Percentiles rank a stretch among this genome's conserved stretches.
Conservation (phyloP, 2,113 vertebrate species). For the Pollachius pollachius region DNA sequence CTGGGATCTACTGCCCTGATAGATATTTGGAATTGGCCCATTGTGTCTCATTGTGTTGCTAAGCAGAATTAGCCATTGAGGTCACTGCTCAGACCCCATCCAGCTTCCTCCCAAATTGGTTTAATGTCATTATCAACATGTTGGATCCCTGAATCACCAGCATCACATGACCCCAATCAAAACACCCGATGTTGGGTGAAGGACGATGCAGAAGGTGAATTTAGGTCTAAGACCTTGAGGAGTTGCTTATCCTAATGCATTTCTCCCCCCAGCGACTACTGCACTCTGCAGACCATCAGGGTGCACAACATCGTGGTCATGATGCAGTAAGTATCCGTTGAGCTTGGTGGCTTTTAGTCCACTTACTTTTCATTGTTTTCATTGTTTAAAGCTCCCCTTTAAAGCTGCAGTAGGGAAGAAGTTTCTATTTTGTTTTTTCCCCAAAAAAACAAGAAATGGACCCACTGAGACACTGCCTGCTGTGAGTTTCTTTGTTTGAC, state of each 20-base stretch:
- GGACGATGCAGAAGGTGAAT: no score
- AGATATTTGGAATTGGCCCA: background rate
- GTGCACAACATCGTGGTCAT: slow-evolving; percentile 71
- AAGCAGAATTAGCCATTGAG: no score
- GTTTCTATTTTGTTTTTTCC: no score
- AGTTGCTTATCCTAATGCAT: background rate
- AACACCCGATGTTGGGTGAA: no score
- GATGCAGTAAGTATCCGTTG: slow-evolving; percentile 65
- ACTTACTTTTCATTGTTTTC: background rate
- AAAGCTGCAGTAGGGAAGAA: background rate
- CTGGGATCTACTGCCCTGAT: background rate
- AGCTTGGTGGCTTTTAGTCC: background rate
- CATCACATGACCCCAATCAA: background rate
- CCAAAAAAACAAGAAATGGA: background rate
- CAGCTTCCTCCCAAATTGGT: no score
- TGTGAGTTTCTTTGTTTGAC: no score
- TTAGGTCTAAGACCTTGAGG: no score
- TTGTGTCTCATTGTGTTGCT: no score
- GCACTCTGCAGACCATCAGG: slow-evolving; percentile 66
- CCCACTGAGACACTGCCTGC: no score
- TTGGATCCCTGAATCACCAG: background rate
- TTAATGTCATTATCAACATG: no score
- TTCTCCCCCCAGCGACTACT: slow-evolving; percentile 59
- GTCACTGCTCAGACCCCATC: no score
- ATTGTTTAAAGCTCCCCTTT: background rate